phyloP scores from a whole-genome alignment of 2,113 vertebrate genomes.

The Leptobrachium ailaonicum region DNA sequence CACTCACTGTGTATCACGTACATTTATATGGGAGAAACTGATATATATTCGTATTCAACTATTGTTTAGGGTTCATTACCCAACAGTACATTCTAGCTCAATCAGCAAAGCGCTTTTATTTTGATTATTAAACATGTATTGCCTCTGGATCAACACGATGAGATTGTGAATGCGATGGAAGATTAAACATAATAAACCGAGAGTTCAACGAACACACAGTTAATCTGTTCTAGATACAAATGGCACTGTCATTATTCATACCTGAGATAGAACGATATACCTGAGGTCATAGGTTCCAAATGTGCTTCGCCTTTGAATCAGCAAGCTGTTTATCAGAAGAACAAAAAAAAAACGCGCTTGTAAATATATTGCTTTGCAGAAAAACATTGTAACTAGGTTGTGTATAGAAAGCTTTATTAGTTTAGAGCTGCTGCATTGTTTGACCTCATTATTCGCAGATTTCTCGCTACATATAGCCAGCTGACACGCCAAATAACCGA shows the following conservation, averaged over 20 bases:
- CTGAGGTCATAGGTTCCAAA: conserved; percentile 2
- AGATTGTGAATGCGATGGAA: conserved; percentile 5
- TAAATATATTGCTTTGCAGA: not conserved
- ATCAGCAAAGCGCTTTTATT: not conserved
- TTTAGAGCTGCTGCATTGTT: not conserved
- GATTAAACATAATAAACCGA: conserved; percentile 14
- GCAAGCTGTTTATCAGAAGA: not conserved
- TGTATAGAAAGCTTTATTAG: not conserved
- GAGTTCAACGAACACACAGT: conserved; percentile 9
- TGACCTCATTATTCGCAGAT: not conserved
- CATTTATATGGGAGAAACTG: too few species aligned
- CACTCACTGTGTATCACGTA: too few species aligned
- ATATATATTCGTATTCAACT: too few species aligned
- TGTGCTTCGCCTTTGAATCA: not conserved
- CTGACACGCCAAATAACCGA: not conserved
- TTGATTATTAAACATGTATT: not conserved
- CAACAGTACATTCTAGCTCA: too few species aligned
- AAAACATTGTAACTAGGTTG: not conserved
- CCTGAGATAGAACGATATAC: conserved; percentile 15
- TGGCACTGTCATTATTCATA: conserved; percentile 16
- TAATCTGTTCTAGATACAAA: conserved; percentile 17
- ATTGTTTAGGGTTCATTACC: too few species aligned
- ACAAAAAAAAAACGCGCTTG: not conserved
- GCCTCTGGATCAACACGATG: not conserved
- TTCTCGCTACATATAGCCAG: not conserved